phyloP scores from a whole-genome alignment of 2,888 invertebrate species.

The Polyommatus icarus region DNA sequence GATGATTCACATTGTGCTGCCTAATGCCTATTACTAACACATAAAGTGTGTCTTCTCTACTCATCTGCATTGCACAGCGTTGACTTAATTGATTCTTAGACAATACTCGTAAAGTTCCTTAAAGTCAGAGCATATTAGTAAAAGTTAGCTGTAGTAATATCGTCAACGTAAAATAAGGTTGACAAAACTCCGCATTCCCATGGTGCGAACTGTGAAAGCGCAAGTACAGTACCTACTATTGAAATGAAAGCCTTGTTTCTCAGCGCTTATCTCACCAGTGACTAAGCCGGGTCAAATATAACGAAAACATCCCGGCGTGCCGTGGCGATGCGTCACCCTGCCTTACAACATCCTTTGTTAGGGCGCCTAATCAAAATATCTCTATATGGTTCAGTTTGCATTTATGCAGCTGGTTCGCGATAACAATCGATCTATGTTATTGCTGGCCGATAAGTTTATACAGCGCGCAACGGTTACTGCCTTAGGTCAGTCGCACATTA shows the following conservation, averaged over 20 bases:
- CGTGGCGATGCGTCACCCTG: constrained; percentile 43
- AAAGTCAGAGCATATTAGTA: too few relatives aligned
- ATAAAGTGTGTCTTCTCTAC: constrained; percentile 14
- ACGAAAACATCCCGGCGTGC: constrained; percentile 44
- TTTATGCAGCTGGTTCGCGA: constrained; percentile 27
- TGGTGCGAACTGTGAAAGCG: constrained; percentile 22
- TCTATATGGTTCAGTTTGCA: constrained; percentile 35
- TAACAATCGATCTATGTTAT: constrained; percentile 25
- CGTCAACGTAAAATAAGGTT: background rate
- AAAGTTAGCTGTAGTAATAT: background rate
- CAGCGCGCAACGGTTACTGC: constrained; percentile 14
- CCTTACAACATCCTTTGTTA: constrained; percentile 47
- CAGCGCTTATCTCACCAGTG: constrained; percentile 43
- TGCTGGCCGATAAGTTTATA: constrained; percentile 15
- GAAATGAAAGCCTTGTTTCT: constrained; percentile 35
- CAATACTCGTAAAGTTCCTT: too few relatives aligned
- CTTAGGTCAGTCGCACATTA: constrained; percentile 8
- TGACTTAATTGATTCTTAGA: too few relatives aligned
- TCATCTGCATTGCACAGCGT: background rate
- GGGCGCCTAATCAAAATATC: constrained; percentile 39
- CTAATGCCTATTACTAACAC: constrained; percentile 13
- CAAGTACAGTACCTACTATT: constrained; percentile 29
- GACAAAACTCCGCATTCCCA: constrained; percentile 10
- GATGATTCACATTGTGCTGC: constrained; percentile 12
- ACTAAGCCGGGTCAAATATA: constrained; percentile 46